Percentiles rank a stretch among this genome's conserved stretches.
Conservation (phyloP, 92 coral and sea anemone species). For the Phenganax subtilis region DNA sequence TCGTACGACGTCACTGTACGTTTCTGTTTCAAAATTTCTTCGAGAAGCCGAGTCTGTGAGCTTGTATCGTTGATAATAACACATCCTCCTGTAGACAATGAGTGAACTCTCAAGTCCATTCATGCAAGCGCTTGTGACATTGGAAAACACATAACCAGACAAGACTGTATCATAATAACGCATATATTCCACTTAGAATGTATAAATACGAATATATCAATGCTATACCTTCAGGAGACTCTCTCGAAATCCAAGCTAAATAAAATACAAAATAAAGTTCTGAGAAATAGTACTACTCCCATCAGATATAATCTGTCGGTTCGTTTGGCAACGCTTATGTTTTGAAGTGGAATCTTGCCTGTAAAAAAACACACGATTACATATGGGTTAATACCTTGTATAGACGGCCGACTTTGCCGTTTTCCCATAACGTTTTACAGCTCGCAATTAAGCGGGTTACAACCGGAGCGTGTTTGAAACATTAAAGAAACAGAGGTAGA, state of each 20-base stretch:
- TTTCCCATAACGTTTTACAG: constrained; percentile 26
- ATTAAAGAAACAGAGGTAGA: not conserved
- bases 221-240: constrained; percentile 88
- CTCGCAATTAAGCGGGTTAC: constrained; percentile 15
- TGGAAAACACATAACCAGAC: too few species aligned
- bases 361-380: not conserved
- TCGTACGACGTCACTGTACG: constrained; percentile 87
- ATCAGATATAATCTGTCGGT: not conserved
- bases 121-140: too few species aligned
- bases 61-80: constrained; percentile 94
- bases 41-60: constrained; percentile 50
- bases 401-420: constrained; percentile 33
- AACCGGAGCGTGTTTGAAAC: constrained; percentile 1
- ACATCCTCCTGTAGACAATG: constrained; percentile 72
- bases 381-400: constrained; percentile 16
- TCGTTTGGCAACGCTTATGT: not conserved
- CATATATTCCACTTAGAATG: not conserved
- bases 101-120: constrained; percentile 18
- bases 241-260: constrained; percentile 98
- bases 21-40: constrained; percentile 65
- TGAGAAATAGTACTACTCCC: not conserved
- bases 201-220: constrained; percentile 11
- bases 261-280: constrained; percentile 11
- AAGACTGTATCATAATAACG: too few species aligned
- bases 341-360: not conserved